Percentiles rank a stretch among this genome's conserved stretches.
These are phyloP conservation scores for Melanchra persicariae DNA, from an alignment of 2,888 invertebrate species.

Conservation along the genomic window DNA sequence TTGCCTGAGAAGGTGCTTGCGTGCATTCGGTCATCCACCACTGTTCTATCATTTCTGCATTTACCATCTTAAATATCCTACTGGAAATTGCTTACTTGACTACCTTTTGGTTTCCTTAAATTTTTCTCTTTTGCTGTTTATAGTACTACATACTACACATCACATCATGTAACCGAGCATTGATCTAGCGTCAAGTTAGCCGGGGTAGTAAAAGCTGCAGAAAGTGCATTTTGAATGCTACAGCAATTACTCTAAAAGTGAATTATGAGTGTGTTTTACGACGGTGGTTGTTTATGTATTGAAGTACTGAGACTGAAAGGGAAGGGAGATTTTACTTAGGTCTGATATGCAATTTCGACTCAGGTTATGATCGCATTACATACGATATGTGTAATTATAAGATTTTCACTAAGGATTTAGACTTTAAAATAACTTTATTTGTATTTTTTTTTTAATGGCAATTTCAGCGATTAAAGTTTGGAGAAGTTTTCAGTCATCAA, in stretches of 20 bases:
- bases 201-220: constrained; percentile 45
- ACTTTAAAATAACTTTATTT: background rate
- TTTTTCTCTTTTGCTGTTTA: background rate
- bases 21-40: too few relatives aligned
- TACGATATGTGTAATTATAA: background rate
- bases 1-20: background rate
- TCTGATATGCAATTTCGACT: constrained; percentile 21
- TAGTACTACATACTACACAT: background rate
- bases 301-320: constrained; percentile 8
- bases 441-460: background rate
- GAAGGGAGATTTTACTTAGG: constrained; percentile 33
- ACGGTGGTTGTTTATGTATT: constrained; percentile 21
- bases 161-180: constrained; percentile 11
- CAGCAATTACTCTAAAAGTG: constrained; percentile 49
- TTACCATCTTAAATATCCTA: background rate
- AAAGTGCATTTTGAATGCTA: constrained; percentile 52
- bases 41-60: background rate
- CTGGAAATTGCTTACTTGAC: background rate
- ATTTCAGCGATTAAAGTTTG: background rate
- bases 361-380: background rate
- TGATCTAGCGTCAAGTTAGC: background rate
- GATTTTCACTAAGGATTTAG: background rate
- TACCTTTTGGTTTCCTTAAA: background rate
- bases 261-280: constrained; percentile 44
- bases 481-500: background rate